These are phyloP conservation scores for Bradysia coprophila DNA, from an alignment of 1,140 invertebrate species.

Conservation along the genomic window DNA sequence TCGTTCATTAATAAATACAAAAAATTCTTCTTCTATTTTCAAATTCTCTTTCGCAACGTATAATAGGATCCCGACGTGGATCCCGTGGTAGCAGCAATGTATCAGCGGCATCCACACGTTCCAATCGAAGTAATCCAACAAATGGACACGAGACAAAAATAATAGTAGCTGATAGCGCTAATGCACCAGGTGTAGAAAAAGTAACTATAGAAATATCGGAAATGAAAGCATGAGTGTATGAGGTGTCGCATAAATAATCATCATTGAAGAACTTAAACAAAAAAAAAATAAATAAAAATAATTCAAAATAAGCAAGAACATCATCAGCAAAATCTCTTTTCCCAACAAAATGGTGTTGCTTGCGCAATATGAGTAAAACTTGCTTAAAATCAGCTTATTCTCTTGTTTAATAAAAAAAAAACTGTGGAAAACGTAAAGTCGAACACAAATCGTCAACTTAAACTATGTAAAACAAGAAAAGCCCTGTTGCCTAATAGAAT, in stretches of 20 bases:
- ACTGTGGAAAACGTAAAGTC: no score
- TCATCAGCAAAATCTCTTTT: no score
- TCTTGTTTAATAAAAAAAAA: no score
- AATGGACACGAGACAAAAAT: not conserved
- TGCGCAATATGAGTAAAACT: no score
- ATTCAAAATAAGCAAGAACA: not conserved
- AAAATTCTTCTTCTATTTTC: no score
- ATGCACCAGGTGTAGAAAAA: not conserved
- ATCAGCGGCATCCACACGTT: conserved; percentile 27
- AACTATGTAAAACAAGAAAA: no score
- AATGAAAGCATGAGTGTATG: not conserved
- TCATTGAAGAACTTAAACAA: not conserved
- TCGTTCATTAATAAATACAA: no score
- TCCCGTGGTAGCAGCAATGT: conserved; percentile 33
- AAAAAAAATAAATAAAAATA: not conserved
- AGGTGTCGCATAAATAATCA: not conserved
- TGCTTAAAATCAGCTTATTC: no score
- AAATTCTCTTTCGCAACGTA: no score
- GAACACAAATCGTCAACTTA: no score
- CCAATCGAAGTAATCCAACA: conserved; percentile 9
- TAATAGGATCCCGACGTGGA: conserved; percentile 31
- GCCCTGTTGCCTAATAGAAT: no score
- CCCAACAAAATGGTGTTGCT: no score
- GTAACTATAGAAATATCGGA: not conserved
- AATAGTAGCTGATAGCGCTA: not conserved